Base-by-base conservation (phyloP, 2,888 invertebrate genomes). In the Oscheius sp. region DNA sequence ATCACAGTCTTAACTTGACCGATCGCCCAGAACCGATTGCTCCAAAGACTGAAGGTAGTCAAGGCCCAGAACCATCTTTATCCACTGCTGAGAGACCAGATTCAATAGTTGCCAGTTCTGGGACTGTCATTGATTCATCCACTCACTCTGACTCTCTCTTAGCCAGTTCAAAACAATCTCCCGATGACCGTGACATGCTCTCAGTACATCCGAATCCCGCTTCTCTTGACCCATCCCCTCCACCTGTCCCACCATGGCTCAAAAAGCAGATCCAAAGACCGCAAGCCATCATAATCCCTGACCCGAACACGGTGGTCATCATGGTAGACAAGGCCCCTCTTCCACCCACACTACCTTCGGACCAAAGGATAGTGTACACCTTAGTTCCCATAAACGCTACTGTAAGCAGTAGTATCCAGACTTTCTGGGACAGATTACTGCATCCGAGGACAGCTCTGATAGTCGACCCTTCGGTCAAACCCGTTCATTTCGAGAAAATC, bases 381-480 rank as follows among this genome's bases (percentile, higher is more conserved):
- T 63, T 63, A 48, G n/a, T n/a, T 47, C 63, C 63, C 7, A 33
- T 63, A 4, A 63, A 63, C 48, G 63, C 63, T 29, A 63, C 63
- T 47, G 48, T 63, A 29, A n/a, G 11, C 21, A 63, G 33, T 47
- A 48, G 63, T 9, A 47, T 63, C 47, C 48, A 37, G 10, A 21
- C 47, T 4, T 63, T 63, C 2, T 32, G n/a, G 48, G 47, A 37
- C 29, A n/a, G 50, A 7, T 11, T 63, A 29, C 32, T 63, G 47
- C 42, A 47, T 42, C 63, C 63, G 21, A 11, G 29, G 29, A n/a
- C 29, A 5, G 32, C 21, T n/a, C 1, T n/a, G 32, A 29, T 48
- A 37, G 60, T 35, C 35, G 29, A 37, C 1, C 42, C 42, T 9
- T 42, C 42, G 42, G 7, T 7, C 3, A 48, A 48, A 48, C 63